A percentile compares a stretch with the other conserved stretches of the same genome.
These are phyloP conservation scores for Phortica magna DNA, from an alignment of 2,888 invertebrate species.

Conservation along the genomic window DNA sequence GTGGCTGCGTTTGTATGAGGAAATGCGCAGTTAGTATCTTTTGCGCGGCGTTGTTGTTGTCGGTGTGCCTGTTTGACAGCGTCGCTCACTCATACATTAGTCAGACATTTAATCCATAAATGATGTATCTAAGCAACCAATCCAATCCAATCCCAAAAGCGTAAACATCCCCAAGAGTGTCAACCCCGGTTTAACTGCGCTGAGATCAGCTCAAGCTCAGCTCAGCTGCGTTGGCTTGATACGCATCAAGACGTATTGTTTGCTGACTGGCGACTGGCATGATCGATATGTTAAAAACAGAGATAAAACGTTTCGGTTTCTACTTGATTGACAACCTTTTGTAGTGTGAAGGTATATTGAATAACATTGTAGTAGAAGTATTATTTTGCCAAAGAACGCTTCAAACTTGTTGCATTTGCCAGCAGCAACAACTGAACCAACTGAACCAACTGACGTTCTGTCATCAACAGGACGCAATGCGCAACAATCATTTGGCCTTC, in stretches of 20 bases:
- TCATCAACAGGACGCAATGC: background rate
- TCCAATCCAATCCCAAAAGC: background rate
- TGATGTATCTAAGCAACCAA: background rate
- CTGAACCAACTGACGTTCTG: too few relatives aligned
- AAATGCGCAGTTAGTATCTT: conserved; percentile 39
- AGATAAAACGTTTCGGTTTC: conserved; percentile 63
- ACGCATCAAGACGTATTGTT: background rate
- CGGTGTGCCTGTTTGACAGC: background rate
- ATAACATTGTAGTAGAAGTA: background rate
- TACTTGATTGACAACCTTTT: conserved; percentile 29
- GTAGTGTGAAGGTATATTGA: background rate
- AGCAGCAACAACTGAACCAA: too few relatives aligned
- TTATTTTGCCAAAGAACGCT: background rate
- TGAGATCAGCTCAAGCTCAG: background rate
- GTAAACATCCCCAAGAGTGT: conserved; percentile 27
- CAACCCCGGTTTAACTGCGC: background rate
- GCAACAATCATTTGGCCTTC: conserved; percentile 15
- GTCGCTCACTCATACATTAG: conserved; percentile 17
- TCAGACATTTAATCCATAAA: conserved; percentile 31
- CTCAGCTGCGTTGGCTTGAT: conserved; percentile 20
- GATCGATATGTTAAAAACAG: conserved; percentile 70
- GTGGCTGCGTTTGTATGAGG: background rate
- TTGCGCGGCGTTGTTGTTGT: background rate
- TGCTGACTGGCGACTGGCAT: background rate
- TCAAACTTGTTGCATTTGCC: too few relatives aligned